phyloP scores from a whole-genome alignment of 2,797 vertebrate genomes.

The Ambastaia sidthimunki region DNA sequence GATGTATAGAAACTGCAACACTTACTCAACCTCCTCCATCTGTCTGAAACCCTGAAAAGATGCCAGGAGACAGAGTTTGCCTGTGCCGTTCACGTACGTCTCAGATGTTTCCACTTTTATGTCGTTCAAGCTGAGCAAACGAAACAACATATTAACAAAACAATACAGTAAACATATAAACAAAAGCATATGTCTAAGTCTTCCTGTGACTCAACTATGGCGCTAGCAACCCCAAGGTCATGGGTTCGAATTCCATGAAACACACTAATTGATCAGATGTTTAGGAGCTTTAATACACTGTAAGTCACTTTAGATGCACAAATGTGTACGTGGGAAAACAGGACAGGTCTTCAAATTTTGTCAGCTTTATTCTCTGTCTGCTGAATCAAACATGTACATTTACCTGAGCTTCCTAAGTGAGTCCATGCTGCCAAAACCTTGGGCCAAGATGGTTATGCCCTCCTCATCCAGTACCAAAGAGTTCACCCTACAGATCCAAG shows the following conservation, averaged over 20 bases:
- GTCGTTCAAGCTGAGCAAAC: constrained; percentile 77
- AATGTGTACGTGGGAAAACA: background rate
- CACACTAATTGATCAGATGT: background rate
- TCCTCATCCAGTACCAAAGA: constrained; percentile 69
- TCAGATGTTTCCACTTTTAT: constrained; percentile 53
- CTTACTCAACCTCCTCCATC: constrained; percentile 82
- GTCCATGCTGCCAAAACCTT: constrained; percentile 66
- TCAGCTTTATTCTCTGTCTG: background rate
- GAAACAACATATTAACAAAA: constrained; percentile 26
- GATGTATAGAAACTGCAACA: constrained; percentile 32
- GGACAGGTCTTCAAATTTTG: background rate
- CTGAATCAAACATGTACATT: constrained; percentile 46
- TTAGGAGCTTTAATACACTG: too few species aligned
- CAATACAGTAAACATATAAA: constrained; percentile 1
- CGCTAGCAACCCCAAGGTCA: background rate
- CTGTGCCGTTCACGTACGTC: constrained; percentile 25
- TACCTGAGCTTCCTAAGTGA: constrained; percentile 79
- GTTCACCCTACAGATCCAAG: constrained; percentile 74
- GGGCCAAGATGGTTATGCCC: constrained; percentile 65
- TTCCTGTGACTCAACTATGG: background rate
- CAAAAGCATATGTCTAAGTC: background rate
- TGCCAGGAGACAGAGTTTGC: constrained; percentile 63
- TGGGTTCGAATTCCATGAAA: background rate
- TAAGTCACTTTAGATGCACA: too few species aligned
- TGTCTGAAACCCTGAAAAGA: constrained; percentile 68